Evolutionary conservation across 2,888 invertebrate genomes (phyloP).

Genomic region (Rhingia campestris): DNA sequence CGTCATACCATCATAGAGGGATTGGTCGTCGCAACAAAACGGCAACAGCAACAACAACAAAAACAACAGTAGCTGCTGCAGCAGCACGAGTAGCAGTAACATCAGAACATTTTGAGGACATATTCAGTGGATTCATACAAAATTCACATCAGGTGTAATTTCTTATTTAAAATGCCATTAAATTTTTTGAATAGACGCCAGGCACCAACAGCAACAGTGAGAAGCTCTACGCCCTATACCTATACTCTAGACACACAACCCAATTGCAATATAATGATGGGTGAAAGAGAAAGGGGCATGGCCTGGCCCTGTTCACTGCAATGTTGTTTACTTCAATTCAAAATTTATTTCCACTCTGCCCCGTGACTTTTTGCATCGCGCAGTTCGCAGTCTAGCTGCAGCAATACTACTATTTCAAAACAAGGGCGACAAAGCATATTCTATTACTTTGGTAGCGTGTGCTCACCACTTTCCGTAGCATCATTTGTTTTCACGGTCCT

Average conservation of each 20-base stretch:
- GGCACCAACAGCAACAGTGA: conserved; percentile 51
- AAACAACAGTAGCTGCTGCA: conserved; percentile 38
- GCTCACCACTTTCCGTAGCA: conserved; percentile 10
- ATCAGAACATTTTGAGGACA: conserved; percentile 73
- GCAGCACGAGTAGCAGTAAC: conserved; percentile 43
- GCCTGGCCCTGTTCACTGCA: conserved; percentile 27
- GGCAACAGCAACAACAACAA: conserved; percentile 56
- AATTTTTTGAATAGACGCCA: conserved; percentile 81
- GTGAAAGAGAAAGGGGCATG: conserved; percentile 24
- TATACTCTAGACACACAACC: conserved; percentile 26
- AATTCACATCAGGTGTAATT: conserved; percentile 82
- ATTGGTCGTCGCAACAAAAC: conserved; percentile 64
- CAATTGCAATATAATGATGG: conserved; percentile 65
- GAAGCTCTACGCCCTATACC: conserved; percentile 21
- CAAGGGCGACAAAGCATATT: conserved; percentile 27
- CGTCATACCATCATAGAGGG: conserved; percentile 47
- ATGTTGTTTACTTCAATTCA: conserved; percentile 68
- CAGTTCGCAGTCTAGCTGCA: conserved; percentile 20
- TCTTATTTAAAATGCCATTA: conserved; percentile 83
- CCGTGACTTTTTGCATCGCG: conserved; percentile 37
- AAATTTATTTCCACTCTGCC: conserved; percentile 61
- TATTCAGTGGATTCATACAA: conserved; percentile 78
- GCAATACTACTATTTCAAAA: conserved; percentile 26
- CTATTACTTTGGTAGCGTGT: conserved; percentile 46
- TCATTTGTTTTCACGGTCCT: conserved; percentile 48